Percentiles rank a stretch among this genome's conserved stretches.
These are phyloP conservation scores for Cancer borealis DNA, from an alignment of 2,888 invertebrate species.

Conservation along the genomic window DNA sequence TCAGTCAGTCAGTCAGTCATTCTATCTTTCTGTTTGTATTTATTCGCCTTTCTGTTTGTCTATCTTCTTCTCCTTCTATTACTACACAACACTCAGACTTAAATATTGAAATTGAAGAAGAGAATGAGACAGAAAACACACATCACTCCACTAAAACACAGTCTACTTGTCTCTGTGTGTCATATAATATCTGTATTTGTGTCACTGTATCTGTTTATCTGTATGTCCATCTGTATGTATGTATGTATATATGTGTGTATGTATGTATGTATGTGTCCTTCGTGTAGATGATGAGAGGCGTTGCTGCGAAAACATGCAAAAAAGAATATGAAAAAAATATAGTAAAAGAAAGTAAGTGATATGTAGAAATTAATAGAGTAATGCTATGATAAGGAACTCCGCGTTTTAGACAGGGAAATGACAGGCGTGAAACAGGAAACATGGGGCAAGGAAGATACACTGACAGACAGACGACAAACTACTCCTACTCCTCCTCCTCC, in stretches of 20 bases:
- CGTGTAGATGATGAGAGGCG: neutral
- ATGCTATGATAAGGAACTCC: neutral
- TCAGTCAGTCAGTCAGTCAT: neutral
- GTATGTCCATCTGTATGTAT: slow-evolving; percentile 4
- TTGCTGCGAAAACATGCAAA: neutral
- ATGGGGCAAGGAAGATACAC: neutral
- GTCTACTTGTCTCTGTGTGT: too few relatives aligned
- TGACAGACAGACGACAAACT: neutral
- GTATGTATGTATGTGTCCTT: neutral
- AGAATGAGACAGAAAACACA: too few relatives aligned
- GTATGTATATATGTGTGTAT: slow-evolving; percentile 21
- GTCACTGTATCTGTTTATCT: neutral
- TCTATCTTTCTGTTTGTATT: neutral
- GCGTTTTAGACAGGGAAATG: neutral
- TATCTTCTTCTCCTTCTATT: too few relatives aligned
- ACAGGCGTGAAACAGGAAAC: neutral
- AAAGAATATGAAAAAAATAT: neutral
- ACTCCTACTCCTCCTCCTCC: neutral
- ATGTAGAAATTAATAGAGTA: neutral
- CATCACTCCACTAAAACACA: too few relatives aligned
- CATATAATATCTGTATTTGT: too few relatives aligned
- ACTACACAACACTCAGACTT: too few relatives aligned
- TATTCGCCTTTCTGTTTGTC: neutral
- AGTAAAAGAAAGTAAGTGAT: neutral
- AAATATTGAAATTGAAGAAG: too few relatives aligned